Evolutionary conservation across 2,113 vertebrate species (phyloP).

Genomic region (Glaucomys volans): DNA sequence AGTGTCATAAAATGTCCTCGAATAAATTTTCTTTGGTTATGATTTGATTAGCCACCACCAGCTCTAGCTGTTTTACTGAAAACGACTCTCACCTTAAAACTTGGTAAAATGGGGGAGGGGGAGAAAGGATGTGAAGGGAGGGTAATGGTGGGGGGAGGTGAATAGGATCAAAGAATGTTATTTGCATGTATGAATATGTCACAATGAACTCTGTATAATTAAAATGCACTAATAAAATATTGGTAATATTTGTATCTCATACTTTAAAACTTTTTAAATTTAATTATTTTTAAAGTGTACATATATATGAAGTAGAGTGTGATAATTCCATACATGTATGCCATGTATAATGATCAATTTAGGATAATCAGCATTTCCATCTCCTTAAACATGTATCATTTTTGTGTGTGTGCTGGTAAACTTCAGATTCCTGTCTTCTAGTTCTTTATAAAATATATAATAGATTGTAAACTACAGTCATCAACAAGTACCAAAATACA

Average conservation of each 20-base stretch:
- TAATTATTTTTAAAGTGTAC: neutral
- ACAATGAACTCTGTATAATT: neutral
- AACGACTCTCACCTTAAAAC: neutral
- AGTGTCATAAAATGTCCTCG: neutral
- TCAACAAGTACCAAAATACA: neutral
- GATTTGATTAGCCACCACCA: neutral
- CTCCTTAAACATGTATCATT: neutral
- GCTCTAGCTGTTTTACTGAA: conserved; percentile 14
- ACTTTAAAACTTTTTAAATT: neutral
- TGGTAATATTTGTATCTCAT: neutral
- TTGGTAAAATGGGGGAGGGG: neutral
- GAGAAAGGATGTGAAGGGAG: neutral
- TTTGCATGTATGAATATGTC: neutral
- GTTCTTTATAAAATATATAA: conserved; percentile 17
- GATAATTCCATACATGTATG: neutral
- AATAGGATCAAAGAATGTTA: neutral
- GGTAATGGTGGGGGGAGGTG: neutral
- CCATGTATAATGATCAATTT: neutral
- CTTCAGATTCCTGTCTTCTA: neutral
- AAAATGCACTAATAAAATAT: neutral
- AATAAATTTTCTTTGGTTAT: neutral
- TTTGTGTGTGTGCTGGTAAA: neutral
- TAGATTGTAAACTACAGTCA: neutral
- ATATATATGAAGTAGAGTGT: neutral
- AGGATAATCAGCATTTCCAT: neutral